Evolutionary conservation across 2,888 invertebrate genomes (phyloP), one percentile per base, ranked within the genome.

Genomic region (Spatulosminthurus flaviceps): DNA sequence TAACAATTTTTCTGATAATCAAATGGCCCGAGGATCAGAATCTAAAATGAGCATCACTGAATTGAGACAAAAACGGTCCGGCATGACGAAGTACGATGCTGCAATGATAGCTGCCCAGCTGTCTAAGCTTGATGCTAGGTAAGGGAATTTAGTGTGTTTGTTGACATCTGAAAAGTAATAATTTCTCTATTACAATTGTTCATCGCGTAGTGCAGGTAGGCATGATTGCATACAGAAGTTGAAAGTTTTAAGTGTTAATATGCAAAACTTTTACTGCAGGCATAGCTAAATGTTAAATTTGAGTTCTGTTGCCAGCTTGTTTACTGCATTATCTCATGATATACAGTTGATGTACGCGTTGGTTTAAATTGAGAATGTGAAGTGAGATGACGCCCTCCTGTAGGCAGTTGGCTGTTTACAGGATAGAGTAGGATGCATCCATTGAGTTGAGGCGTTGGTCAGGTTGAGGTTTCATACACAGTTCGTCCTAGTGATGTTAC

Each of bases 71-170:
- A 93, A 93, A 85, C 67, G 34, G 26, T 94, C 94, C 87, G 95
- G 95, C 42, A 90, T 95, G 86, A 95, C 95, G 19, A 94, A 94
- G 87, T 95, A 95, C 88, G 95, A 95, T 88, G 95, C 95, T 11
- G 95, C 95, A 87, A 90, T 95, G 87, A 89, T 95, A 83, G 94
- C 95, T 87, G 95, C 94, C 60, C 93, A 93, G 87, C 93, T 93
- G 42, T 93, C 93, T 87, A 91, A 90, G 82, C 60, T 82, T 67
- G 70, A 77, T 72, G 42, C 80, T 4, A 78, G 80, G 81, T 78
- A 51, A 74, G 70, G n/a, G 16, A 22, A 9, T 21, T 70, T 22
- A 28, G 41, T 60, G 60, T 60, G 60, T 21, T 21, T 34, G 34
- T 34, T 34, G 34, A 51, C 1, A 16, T 51, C 16, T 19, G 16